phyloP scores from a whole-genome alignment of 2,888 invertebrate genomes.

The Thereva unica region DNA sequence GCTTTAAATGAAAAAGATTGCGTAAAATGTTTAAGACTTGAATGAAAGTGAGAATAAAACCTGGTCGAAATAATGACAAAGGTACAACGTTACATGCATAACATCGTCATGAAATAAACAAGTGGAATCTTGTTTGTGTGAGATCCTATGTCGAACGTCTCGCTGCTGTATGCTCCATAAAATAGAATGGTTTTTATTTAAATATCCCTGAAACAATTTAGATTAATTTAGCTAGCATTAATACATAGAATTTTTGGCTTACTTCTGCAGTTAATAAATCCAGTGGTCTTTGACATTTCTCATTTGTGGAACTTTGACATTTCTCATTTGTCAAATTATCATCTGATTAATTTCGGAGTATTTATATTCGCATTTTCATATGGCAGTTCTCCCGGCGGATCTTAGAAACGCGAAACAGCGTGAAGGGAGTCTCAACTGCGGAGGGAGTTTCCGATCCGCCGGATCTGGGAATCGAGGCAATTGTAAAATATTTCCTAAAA shows the following conservation, averaged over 20 bases:
- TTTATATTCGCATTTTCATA: no score
- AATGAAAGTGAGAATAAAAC: constrained; percentile 56
- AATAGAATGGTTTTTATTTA: constrained; percentile 70
- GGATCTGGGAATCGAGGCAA: no score
- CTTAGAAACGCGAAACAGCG: no score
- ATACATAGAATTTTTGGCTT: constrained; percentile 8
- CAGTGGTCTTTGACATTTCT: no score
- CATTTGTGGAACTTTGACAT: no score
- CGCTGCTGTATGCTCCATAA: constrained; percentile 74
- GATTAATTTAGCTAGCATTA: not conserved
- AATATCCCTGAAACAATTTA: constrained; percentile 65
- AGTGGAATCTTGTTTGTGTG: constrained; percentile 69
- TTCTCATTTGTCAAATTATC: no score
- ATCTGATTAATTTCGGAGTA: no score
- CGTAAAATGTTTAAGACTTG: not conserved
- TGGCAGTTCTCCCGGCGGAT: no score
- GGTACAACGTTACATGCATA: constrained; percentile 66
- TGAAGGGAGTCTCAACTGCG: no score
- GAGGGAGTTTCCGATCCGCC: no score
- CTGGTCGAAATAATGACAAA: constrained; percentile 71
- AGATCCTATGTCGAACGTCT: constrained; percentile 58
- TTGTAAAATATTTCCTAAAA: no score
- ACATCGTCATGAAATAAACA: constrained; percentile 77
- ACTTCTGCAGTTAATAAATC: no score
- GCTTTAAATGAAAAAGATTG: constrained; percentile 56